phyloP scores from a whole-genome alignment of 2,888 invertebrate genomes.

The Galerucella calmariensis region DNA sequence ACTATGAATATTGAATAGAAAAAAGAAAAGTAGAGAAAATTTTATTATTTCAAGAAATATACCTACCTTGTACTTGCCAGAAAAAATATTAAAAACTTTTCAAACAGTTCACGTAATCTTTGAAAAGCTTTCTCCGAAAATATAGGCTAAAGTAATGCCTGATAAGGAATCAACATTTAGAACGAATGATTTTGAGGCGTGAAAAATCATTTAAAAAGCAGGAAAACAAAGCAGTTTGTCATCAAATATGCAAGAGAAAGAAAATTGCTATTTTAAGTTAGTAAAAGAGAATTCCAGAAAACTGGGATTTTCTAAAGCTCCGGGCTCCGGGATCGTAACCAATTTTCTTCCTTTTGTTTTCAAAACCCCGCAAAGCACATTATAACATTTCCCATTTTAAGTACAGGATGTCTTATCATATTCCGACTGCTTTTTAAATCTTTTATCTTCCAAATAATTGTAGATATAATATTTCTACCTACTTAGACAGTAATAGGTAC shows the following conservation, averaged over 20 bases:
- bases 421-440: no score
- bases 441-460: no score
- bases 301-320: not conserved
- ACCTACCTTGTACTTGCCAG: no score
- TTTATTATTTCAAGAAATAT: no score
- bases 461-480: no score
- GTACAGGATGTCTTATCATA: no score
- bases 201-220: constrained; percentile 12
- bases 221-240: constrained; percentile 1
- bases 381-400: not conserved
- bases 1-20: no score
- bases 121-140: not conserved
- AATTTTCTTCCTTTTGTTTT: not conserved
- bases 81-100: not conserved
- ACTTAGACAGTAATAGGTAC: no score
- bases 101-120: not conserved
- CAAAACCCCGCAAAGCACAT: not conserved
- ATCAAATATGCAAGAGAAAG: constrained; percentile 20
- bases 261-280: constrained; percentile 19
- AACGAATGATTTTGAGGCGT: constrained; percentile 13
- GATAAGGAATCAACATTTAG: constrained; percentile 18
- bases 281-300: not conserved
- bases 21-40: no score
- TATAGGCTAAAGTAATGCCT: not conserved
- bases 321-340: not conserved